phyloP scores from a whole-genome alignment of 2,113 vertebrate genomes.

The Microcebus griseorufus region DNA sequence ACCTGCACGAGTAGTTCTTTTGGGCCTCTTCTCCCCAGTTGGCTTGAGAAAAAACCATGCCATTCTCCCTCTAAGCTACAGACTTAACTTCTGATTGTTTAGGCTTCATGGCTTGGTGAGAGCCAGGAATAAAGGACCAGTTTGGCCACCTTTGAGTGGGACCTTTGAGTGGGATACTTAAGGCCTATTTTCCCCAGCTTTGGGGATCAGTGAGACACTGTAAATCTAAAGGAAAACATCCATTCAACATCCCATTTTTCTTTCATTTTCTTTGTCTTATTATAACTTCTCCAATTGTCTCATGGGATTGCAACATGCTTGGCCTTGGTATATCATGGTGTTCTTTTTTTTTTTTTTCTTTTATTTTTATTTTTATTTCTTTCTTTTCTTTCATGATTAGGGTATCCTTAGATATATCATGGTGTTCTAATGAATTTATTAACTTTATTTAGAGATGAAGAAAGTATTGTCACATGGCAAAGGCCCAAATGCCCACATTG shows the following conservation, averaged over 20 bases:
- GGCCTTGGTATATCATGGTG: background rate
- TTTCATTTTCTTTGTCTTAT: background rate
- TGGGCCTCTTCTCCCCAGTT: background rate
- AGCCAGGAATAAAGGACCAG: background rate
- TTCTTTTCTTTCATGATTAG: too few species aligned
- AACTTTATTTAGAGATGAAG: background rate
- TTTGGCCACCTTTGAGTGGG: background rate
- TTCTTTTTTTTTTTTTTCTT: too few species aligned
- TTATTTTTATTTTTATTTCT: too few species aligned
- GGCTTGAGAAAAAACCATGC: background rate
- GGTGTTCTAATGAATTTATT: background rate
- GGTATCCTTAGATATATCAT: too few species aligned
- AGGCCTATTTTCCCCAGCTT: background rate
- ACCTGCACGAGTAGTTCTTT: background rate
- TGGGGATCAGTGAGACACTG: background rate
- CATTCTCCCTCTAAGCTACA: background rate
- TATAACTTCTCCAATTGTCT: background rate
- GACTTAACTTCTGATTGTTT: background rate
- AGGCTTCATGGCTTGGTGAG: background rate
- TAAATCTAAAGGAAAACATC: background rate
- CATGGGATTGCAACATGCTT: background rate
- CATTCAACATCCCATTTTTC: background rate
- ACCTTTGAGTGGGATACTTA: background rate
- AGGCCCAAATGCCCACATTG: background rate
- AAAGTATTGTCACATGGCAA: background rate